A percentile compares a stretch with the other conserved stretches of the same genome.
Evolutionary conservation across 1,140 invertebrate genomes (phyloP).

Genomic region (Sarcophaga bullata): DNA sequence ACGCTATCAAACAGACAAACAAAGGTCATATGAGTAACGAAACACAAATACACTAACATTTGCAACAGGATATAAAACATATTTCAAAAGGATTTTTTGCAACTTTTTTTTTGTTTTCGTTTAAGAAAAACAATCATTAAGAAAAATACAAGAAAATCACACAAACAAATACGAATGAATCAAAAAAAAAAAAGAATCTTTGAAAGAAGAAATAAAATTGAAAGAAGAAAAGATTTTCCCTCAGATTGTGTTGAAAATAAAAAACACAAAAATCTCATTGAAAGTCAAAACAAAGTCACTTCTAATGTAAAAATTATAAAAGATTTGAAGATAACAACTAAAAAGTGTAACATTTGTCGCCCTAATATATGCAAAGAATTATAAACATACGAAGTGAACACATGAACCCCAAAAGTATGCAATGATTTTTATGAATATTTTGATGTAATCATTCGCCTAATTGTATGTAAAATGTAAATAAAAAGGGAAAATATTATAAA

Average conservation of each 20-base stretch:
- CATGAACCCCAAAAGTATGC: too few species aligned
- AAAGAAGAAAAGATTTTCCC: too few species aligned
- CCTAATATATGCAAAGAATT: not conserved
- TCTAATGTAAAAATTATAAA: not conserved
- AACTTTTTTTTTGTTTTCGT: not conserved
- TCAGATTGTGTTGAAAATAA: not conserved
- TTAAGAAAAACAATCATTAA: not conserved
- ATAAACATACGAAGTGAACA: too few species aligned
- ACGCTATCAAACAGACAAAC: not conserved
- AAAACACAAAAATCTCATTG: not conserved
- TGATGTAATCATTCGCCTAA: too few species aligned
- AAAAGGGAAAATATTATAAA: too few species aligned
- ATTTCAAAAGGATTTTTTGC: not conserved
- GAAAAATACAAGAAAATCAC: not conserved
- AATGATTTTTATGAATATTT: too few species aligned
- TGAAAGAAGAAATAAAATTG: not conserved
- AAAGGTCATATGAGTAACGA: not conserved
- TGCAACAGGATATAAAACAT: constrained; percentile 21
- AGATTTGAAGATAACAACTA: not conserved
- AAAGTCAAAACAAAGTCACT: constrained; percentile 4
- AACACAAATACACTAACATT: not conserved
- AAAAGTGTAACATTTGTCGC: not conserved
- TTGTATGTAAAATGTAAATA: too few species aligned
- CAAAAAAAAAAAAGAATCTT: not conserved
- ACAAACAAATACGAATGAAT: not conserved